Conservation (phyloP, 2,113 vertebrate species). For the Brachyhypopomus occidentalis region DNA sequence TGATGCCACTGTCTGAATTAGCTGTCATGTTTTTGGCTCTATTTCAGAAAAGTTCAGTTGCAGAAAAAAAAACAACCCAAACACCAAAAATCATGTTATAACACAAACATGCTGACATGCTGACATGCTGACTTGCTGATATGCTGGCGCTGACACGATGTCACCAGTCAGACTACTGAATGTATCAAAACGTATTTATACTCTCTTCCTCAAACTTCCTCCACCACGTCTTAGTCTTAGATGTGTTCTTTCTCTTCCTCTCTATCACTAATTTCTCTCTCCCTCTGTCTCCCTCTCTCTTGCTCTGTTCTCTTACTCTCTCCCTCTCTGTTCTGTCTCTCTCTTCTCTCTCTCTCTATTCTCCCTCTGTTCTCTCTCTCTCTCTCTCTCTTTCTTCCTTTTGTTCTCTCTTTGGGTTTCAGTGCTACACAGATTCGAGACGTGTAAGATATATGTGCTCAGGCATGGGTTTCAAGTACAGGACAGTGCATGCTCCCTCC, state of each 20-base stretch:
- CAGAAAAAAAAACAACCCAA: not conserved
- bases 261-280: not conserved
- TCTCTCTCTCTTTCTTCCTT: too few relatives aligned
- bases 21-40: not conserved
- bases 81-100: not conserved
- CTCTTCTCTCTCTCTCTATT: too few relatives aligned
- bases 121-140: not conserved
- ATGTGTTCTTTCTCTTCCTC: not conserved
- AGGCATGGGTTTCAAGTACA: not conserved
- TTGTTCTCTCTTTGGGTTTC: too few relatives aligned
- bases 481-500: not conserved
- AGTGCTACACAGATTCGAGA: too few relatives aligned
- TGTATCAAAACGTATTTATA: not conserved
- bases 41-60: not conserved
- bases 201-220: not conserved
- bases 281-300: too few relatives aligned
- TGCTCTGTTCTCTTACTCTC: too few relatives aligned
- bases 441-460: too few relatives aligned
- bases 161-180: not conserved
- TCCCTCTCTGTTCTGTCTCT: too few relatives aligned
- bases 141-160: not conserved
- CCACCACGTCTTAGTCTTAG: not conserved
- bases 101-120: not conserved
- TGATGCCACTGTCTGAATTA: too few relatives aligned
- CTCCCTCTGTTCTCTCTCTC: too few relatives aligned